These are phyloP conservation scores for Thamnophis elegans DNA, from an alignment of 2,797 vertebrate species.

Conservation along the genomic window DNA sequence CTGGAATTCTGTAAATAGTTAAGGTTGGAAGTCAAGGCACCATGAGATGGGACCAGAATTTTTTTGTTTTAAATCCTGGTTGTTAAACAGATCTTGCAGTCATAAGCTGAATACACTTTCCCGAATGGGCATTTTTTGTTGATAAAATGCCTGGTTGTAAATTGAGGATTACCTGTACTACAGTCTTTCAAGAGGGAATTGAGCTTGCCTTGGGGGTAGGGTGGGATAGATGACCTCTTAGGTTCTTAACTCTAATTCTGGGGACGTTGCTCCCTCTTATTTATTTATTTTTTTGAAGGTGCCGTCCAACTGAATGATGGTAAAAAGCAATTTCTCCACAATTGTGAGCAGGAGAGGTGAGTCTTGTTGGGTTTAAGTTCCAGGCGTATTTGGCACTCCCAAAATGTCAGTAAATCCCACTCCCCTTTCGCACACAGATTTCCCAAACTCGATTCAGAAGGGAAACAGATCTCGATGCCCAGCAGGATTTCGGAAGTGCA, in stretches of 20 bases:
- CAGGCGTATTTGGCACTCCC: background rate
- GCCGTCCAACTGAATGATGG: background rate
- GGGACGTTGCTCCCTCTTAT: background rate
- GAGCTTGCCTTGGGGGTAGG: background rate
- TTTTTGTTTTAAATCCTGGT: background rate
- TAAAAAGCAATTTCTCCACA: background rate
- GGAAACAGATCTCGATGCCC: background rate
- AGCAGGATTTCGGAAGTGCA: background rate
- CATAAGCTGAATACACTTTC: background rate
- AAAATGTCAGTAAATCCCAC: background rate
- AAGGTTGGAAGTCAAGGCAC: background rate
- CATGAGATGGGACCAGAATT: background rate
- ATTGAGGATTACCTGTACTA: background rate
- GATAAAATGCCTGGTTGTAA: background rate
- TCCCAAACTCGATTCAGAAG: background rate
- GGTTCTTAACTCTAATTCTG: background rate
- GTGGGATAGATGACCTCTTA: background rate
- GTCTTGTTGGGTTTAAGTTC: background rate
- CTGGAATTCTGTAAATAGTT: too few relatives aligned
- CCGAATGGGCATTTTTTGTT: background rate
- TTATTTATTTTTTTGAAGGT: background rate
- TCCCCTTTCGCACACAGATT: background rate
- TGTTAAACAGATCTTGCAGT: background rate
- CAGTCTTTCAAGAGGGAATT: background rate
- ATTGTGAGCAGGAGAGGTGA: background rate